A percentile compares a stretch with the other conserved stretches of the same genome.
phyloP scores from a whole-genome alignment of 2,113 vertebrate genomes.

The Rousettus leschenaultii region DNA sequence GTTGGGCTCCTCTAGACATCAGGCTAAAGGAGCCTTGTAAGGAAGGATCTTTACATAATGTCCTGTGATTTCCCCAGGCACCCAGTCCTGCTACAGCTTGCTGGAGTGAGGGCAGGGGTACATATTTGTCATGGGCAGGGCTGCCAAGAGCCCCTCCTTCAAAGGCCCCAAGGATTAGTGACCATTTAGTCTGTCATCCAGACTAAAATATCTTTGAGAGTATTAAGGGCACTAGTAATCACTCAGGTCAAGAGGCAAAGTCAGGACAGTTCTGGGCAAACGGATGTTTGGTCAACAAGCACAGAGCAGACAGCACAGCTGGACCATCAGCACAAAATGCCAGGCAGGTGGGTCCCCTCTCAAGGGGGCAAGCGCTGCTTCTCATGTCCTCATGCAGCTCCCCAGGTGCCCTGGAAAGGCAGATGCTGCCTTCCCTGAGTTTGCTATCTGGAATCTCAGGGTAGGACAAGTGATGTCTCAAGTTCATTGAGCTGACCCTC shows the following conservation, averaged over 20 bases:
- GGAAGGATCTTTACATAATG: not conserved
- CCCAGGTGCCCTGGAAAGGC: not conserved
- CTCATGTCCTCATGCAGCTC: not conserved
- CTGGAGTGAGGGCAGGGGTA: not conserved
- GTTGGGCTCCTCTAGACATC: not conserved
- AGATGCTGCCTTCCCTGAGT: not conserved
- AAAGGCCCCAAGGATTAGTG: not conserved
- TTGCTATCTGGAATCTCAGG: not conserved
- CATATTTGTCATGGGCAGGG: not conserved
- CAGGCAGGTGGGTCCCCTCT: not conserved
- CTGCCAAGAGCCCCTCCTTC: not conserved
- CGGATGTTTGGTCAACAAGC: not conserved
- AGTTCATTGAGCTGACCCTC: not conserved
- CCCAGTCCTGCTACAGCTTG: not conserved
- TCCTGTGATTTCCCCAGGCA: not conserved
- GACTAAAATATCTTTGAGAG: not conserved
- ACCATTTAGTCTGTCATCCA: not conserved
- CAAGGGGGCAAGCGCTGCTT: accelerated
- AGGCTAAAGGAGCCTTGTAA: not conserved
- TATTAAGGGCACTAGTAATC: not conserved
- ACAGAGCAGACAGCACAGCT: not conserved
- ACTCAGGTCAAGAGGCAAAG: not conserved
- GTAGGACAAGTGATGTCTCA: not conserved
- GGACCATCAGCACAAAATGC: not conserved
- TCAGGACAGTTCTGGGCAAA: not conserved